Evolutionary conservation across 2,888 invertebrate species (phyloP).

Genomic region (Onthophagus sagittarius): DNA sequence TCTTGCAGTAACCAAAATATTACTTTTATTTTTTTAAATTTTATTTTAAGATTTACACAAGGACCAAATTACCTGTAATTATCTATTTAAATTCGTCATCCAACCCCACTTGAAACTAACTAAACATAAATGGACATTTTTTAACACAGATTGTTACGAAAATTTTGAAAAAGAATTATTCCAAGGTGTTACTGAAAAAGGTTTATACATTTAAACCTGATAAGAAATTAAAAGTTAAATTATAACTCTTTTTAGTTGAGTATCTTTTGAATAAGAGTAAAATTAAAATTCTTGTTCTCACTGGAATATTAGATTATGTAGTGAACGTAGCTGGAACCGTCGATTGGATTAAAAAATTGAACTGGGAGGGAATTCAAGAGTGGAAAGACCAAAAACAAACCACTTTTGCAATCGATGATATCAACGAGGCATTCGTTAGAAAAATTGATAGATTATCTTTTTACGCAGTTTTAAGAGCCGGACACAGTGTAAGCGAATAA

Average conservation of each 20-base stretch:
- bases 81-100: neutral
- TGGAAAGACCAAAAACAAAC: slow-evolving; percentile 66
- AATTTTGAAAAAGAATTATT: neutral
- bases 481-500: slow-evolving; percentile 65
- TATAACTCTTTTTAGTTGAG: slow-evolving; percentile 36
- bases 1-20: neutral
- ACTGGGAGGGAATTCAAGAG: slow-evolving; percentile 59
- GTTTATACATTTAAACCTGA: neutral
- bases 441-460: slow-evolving; percentile 65
- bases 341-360: slow-evolving; percentile 68
- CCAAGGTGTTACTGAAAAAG: neutral
- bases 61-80: neutral
- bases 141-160: neutral
- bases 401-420: slow-evolving; percentile 59
- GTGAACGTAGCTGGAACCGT: slow-evolving; percentile 54
- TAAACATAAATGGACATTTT: neutral
- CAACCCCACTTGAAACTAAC: neutral
- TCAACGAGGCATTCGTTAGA: slow-evolving; percentile 71
- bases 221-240: neutral
- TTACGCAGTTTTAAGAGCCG: slow-evolving; percentile 75
- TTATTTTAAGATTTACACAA: neutral
- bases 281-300: slow-evolving; percentile 39
- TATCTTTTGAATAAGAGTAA: slow-evolving; percentile 35
- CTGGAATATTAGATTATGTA: slow-evolving; percentile 40
- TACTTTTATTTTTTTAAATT: neutral